These are phyloP conservation scores for Thereuonema tuberculata DNA, from an alignment of 1,140 invertebrate species.

Conservation along the genomic window DNA sequence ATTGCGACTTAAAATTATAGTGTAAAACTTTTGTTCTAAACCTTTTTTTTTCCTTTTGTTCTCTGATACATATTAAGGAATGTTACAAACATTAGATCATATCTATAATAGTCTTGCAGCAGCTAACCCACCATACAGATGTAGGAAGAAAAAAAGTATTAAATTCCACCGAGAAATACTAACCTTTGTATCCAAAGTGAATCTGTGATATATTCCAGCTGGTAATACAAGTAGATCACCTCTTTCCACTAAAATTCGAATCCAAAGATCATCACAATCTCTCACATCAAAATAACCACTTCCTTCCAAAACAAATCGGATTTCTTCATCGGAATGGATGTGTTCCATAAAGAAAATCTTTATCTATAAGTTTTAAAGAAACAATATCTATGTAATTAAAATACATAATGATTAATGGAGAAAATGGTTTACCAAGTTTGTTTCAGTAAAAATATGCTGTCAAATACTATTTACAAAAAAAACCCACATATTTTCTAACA, in stretches of 20 bases:
- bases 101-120: too few relatives aligned
- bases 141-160: too few relatives aligned
- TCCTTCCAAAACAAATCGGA: constrained; percentile 70
- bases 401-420: background rate
- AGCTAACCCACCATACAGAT: too few relatives aligned
- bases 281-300: constrained; percentile 95
- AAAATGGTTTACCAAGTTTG: constrained; percentile 3
- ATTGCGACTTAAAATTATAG: too few relatives aligned
- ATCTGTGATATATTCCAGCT: constrained; percentile 93
- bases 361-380: constrained; percentile 36
- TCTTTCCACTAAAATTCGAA: constrained; percentile 66
- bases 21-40: too few relatives aligned
- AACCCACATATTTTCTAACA: too few relatives aligned
- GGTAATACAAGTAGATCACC: constrained; percentile 89
- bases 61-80: too few relatives aligned
- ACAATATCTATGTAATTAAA: constrained; percentile 15
- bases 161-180: too few relatives aligned
- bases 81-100: too few relatives aligned
- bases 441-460: background rate
- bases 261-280: constrained; percentile 77
- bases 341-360: constrained; percentile 88
- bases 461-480: background rate
- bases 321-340: constrained; percentile 95
- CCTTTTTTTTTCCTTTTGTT: too few relatives aligned
- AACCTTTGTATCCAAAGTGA: constrained; percentile 77